phyloP scores from a whole-genome alignment of 2,888 invertebrate species.

The Heliconius ethilla region DNA sequence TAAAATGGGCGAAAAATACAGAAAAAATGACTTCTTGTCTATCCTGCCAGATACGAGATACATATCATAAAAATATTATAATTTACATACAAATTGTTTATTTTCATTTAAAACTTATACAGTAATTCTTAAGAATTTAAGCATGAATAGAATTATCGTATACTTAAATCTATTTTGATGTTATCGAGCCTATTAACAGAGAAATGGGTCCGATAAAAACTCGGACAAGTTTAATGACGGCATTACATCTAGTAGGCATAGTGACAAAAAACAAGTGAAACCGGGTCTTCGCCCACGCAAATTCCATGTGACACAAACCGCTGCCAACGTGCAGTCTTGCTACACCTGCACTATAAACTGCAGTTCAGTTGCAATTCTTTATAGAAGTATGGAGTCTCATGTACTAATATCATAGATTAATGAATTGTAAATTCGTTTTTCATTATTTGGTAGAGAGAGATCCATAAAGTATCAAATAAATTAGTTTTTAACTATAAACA shows the following conservation, averaged over 20 bases:
- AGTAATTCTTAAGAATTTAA: neutral
- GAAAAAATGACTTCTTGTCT: neutral
- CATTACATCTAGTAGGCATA: conserved; percentile 42
- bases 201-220: conserved; percentile 44
- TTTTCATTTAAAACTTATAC: neutral
- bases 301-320: conserved; percentile 58
- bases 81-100: neutral
- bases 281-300: conserved; percentile 70
- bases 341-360: conserved; percentile 48
- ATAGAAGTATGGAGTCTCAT: neutral
- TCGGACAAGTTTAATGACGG: conserved; percentile 41
- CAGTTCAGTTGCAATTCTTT: conserved; percentile 26
- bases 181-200: conserved; percentile 29
- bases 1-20: neutral
- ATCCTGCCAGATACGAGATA: neutral
- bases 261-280: conserved; percentile 58
- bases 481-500: too few relatives aligned
- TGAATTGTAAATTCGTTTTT: neutral
- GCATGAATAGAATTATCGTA: conserved; percentile 28
- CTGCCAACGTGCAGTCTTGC: conserved; percentile 48
- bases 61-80: neutral
- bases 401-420: neutral
- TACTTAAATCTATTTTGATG: conserved; percentile 12
- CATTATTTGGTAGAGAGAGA: too few relatives aligned
- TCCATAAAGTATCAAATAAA: too few relatives aligned